Evolutionary conservation across 30 jellyfish, hydroid and myxozoan species (phyloP), one percentile per base, ranked within the genome.

Genomic region (Aurelia coerulea): DNA sequence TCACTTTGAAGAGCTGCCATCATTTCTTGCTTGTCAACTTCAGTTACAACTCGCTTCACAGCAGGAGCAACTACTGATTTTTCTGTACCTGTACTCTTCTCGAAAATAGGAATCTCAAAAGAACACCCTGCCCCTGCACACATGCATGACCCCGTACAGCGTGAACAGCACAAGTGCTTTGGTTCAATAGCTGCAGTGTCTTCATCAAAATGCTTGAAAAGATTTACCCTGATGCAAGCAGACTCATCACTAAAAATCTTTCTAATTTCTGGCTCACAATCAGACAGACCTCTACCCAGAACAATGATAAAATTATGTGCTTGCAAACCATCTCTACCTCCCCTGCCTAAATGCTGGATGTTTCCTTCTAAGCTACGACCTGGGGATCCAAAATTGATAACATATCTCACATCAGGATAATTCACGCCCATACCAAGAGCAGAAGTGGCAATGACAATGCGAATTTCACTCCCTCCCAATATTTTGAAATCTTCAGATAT

Each of bases 331-430:
- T 59, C 69, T 59, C 69, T n/a, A n/a, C n/a, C n/a, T n/a, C n/a
- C n/a, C n/a, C n/a, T n/a, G n/a, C n/a, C 5, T 5, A 59, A 5
- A 2, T 59, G 69, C 69, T 59, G 69, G 69, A 59, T 59, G 69
- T 59, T 2, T 59, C 69, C 69, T 59, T 59, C 69, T 59, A 59
- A 59, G 69, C 69, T 59, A 59, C 69, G 69, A 23, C 69, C 69
- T 59, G 69, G 69, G 69, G 69, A 59, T 59, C 69, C 69, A 59
- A 59, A 59, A 59, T 59, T 59, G 69, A 23, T 59, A 59, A 59
- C 69, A 59, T 59, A 59, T 59, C 69, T 59, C 69, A 59, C 69
- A 59, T 59, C 69, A 59, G 69, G 2, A 59, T 59, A 59, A 59
- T 59, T 59, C 69, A 59, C 69, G 4, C 69, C 69, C 69, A 59